A percentile compares a stretch with the other conserved stretches of the same genome.
These are phyloP conservation scores for Cliona cf. orientalis DNA, from an alignment of 37 sponge, comb jelly and placozoan genomes.

Conservation along the genomic window DNA sequence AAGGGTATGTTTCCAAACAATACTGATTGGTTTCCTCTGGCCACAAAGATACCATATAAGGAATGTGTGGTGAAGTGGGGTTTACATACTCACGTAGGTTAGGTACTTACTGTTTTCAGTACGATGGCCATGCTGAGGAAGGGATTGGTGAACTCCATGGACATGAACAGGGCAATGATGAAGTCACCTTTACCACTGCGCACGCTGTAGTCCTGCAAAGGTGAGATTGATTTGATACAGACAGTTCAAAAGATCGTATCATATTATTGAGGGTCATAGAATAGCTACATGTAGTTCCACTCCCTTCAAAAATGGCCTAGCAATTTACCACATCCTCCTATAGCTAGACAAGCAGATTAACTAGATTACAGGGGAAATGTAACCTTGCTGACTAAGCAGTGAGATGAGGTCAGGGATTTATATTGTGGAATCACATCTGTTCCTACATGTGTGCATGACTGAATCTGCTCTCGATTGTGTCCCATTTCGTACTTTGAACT, in stretches of 20 bases:
- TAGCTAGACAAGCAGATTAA: neutral
- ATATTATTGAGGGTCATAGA: neutral
- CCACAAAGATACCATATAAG: no score
- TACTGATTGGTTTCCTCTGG: no score
- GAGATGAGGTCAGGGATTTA: no score
- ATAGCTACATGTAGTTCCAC: neutral
- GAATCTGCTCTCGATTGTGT: no score
- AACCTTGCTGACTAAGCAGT: neutral
- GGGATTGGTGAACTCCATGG: slow-evolving; percentile 32
- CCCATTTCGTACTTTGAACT: no score
- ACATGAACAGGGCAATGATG: slow-evolving; percentile 16
- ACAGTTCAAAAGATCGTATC: neutral
- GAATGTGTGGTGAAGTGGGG: no score
- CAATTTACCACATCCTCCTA: no score
- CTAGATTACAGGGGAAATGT: neutral
- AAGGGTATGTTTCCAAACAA: no score
- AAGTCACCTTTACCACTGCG: slow-evolving; percentile 42
- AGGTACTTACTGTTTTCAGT: slow-evolving; percentile 31
- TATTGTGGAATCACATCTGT: no score
- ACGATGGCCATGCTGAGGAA: slow-evolving; percentile 23
- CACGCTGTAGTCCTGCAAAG: slow-evolving; percentile 4
- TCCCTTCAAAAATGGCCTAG: no score
- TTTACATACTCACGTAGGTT: no score
- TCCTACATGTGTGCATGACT: no score
- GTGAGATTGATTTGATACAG: neutral